Evolutionary conservation across 1,140 invertebrate species (phyloP), one percentile per base, ranked within the genome.

Genomic region (Trichonephila clavata): DNA sequence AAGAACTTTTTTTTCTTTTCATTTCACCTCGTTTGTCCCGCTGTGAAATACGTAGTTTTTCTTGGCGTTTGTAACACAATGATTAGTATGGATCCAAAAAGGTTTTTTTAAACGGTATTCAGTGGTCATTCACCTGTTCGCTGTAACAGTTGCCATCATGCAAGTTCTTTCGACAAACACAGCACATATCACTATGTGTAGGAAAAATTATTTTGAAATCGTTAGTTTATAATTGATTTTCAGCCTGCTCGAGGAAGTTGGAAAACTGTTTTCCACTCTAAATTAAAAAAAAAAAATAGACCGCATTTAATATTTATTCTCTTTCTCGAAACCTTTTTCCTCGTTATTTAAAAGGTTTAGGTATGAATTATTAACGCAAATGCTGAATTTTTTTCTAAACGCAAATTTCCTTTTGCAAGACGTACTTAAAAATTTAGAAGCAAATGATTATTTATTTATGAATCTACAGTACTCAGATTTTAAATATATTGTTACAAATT

Each of bases 31-130:
- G 27, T 77, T 63, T 63, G 16, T 18, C 24, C 27, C 18, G 27
- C 32, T 77, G 27, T 18, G 24, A 32, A 77, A 32, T 39, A 27
- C 71, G 71, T 16, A 39, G 27, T 77, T 77, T 77, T 77, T 77
- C 71, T 32, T 39, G 16, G 27, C 27, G 14, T 77, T 77, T 39
- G 5, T 63, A 18, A 20, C 27, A 77, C 71, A 39, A 77, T 77
- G 71, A 77, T 77, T 32, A 77, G 18, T 32, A 77, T 77, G 24
- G 10, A 77, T 77, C 68, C 71, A 77, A 77, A 77, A 77, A 77
- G 4, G 27, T 32, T 77, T 77, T 77, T 77, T 77, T 32, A 39
- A 32, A 68, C n/a, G 65, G 39, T 14, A 27, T 77, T 77, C 32
- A 77, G 18, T 77, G 71, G 71, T 77, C 27, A 77, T 77, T 77